Evolutionary conservation across 2,113 vertebrate genomes (phyloP).

Genomic region (Leucoraja erinaceus): DNA sequence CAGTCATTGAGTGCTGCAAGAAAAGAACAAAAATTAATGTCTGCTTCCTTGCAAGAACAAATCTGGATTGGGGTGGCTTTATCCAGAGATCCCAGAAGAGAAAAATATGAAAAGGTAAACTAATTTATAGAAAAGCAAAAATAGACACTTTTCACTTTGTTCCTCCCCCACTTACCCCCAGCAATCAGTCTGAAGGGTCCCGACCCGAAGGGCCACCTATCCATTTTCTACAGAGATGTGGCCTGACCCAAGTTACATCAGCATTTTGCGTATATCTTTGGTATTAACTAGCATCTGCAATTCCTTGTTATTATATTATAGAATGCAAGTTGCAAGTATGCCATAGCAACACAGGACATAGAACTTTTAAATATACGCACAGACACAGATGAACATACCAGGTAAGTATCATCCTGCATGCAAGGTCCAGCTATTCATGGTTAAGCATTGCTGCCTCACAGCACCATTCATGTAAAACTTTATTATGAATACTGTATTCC

Average conservation of each 20-base stretch:
- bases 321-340: background rate
- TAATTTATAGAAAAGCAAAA: background rate
- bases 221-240: no score
- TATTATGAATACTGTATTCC: slow-evolving; percentile 28
- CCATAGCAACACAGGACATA: no score
- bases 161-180: no score
- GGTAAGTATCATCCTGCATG: background rate
- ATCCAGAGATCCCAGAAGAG: background rate
- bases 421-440: background rate
- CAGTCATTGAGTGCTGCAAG: background rate
- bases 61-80: background rate
- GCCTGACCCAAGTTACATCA: no score
- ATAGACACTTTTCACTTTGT: no score
- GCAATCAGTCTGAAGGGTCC: no score
- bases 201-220: no score
- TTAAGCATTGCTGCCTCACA: slow-evolving; percentile 25
- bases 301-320: no score
- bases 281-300: no score
- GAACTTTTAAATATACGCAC: background rate
- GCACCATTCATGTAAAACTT: slow-evolving; percentile 29
- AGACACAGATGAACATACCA: slow-evolving; percentile 7
- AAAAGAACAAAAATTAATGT: background rate
- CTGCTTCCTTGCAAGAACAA: background rate
- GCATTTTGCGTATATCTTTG: no score
- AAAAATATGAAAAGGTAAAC: background rate